A percentile compares a stretch with the other conserved stretches of the same genome.
These are phyloP conservation scores for Propithecus perrieri DNA, from an alignment of 2,797 vertebrate genomes.

Conservation along the genomic window DNA sequence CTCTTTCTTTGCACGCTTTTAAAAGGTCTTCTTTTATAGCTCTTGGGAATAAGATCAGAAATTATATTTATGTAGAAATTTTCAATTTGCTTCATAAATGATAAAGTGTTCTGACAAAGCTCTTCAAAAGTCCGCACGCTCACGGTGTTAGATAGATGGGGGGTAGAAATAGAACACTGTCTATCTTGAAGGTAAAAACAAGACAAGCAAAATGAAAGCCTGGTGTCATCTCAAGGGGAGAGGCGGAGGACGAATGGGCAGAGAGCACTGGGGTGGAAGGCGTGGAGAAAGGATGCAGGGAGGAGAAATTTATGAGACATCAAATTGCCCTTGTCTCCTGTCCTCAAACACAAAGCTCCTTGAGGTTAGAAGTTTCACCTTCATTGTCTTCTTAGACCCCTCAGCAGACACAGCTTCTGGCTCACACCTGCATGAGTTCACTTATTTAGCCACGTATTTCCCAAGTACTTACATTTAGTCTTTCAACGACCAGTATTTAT, in stretches of 20 bases:
- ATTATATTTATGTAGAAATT: background rate
- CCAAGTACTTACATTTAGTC: background rate
- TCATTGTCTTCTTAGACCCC: background rate
- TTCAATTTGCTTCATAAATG: background rate
- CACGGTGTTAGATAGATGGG: background rate
- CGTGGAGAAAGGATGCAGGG: background rate
- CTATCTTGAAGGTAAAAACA: background rate
- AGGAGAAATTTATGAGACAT: background rate
- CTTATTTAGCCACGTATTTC: background rate
- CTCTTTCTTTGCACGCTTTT: background rate
- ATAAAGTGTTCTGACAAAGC: background rate
- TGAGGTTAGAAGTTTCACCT: background rate
- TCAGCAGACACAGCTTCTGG: background rate
- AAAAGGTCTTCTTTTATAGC: background rate
- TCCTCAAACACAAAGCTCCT: background rate
- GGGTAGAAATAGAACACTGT: background rate
- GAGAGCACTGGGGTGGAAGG: background rate
- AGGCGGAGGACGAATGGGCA: background rate
- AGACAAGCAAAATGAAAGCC: background rate
- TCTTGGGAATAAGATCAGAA: background rate
- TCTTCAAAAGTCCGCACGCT: background rate
- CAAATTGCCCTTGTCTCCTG: no score
- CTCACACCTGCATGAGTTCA: background rate
- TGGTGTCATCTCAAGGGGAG: background rate
- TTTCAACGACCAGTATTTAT: background rate